These are phyloP conservation scores for Puma concolor DNA, from an alignment of 2,113 vertebrate genomes.

Conservation along the genomic window DNA sequence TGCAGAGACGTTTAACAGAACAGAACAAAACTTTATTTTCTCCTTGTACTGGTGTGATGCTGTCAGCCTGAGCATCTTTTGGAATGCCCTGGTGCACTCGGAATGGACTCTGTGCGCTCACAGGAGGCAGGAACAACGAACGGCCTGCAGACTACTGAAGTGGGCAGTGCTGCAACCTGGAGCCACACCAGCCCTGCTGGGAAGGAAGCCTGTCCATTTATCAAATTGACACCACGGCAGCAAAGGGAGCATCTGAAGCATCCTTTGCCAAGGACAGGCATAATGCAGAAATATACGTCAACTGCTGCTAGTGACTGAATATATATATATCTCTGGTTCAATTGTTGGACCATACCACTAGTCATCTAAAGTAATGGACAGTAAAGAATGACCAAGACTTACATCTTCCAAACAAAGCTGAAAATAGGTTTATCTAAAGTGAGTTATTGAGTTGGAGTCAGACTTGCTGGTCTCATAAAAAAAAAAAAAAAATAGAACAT, in stretches of 20 bases:
- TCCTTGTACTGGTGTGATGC: not conserved
- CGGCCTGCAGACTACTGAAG: conserved; percentile 35
- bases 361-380: conserved; percentile 51
- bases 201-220: conserved; percentile 71
- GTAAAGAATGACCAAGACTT: conserved; percentile 66
- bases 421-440: conserved; percentile 63
- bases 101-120: not conserved
- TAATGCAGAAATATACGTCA: conserved; percentile 71
- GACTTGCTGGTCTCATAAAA: conserved; percentile 3
- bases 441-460: conserved; percentile 55
- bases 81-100: not conserved
- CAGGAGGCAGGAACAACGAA: conserved; percentile 30
- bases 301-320: conserved; percentile 56
- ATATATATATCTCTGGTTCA: conserved; percentile 63
- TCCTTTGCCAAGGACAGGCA: conserved; percentile 67
- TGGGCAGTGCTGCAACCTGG: conserved; percentile 60
- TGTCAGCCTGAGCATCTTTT: conserved; percentile 17
- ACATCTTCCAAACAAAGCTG: conserved; percentile 52
- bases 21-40: conserved; percentile 70
- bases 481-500: not conserved
- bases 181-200: conserved; percentile 67
- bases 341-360: not conserved
- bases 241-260: conserved; percentile 51
- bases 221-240: conserved; percentile 70
- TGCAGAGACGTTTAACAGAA: conserved; percentile 63